Conservation (phyloP, 2,797 vertebrate genomes). For the Myotis pilosus region DNA sequence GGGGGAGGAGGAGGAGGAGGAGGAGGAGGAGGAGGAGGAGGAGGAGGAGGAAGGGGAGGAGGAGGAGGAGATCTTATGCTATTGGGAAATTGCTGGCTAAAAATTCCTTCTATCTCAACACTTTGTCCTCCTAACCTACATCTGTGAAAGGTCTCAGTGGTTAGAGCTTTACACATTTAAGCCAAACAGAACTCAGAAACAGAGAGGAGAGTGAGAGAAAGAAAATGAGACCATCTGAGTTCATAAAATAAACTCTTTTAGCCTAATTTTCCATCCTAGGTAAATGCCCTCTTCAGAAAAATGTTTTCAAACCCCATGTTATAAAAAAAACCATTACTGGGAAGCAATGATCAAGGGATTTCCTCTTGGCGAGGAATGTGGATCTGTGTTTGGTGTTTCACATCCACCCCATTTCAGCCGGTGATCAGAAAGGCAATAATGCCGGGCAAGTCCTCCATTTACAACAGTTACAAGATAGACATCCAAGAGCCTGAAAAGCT, state of each 20-base stretch:
- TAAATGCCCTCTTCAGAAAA: neutral
- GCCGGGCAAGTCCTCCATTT: neutral
- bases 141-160: neutral
- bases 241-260: neutral
- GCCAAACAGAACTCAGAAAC: constrained; percentile 24
- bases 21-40: neutral
- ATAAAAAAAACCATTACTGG: neutral
- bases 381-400: neutral
- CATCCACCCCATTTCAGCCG: neutral
- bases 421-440: neutral
- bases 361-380: neutral
- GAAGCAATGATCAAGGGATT: neutral
- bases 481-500: neutral
- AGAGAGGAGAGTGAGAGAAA: neutral
- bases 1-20: neutral
- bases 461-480: neutral
- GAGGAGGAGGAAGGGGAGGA: too few species aligned
- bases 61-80: neutral
- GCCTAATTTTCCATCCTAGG: neutral
- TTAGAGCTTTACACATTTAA: neutral
- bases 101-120: neutral
- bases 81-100: constrained; percentile 1
- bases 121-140: constrained; percentile 34
- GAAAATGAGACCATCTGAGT: neutral
- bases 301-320: neutral